Conservation (phyloP, 2,113 vertebrate species). For the Heliornis fulica region DNA sequence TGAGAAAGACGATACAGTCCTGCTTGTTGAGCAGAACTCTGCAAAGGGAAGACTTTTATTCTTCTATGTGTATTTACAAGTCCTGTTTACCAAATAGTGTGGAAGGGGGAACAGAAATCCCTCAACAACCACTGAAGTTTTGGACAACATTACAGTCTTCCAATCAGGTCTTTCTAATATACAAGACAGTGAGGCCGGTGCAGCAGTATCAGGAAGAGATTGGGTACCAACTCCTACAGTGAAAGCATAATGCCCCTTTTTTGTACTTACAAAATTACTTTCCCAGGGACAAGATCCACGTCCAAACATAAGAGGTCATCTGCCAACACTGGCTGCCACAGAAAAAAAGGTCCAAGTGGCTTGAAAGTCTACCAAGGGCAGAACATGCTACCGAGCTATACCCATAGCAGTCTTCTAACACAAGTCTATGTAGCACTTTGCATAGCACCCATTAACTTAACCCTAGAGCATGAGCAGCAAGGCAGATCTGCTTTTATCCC, state of each 20-base stretch:
- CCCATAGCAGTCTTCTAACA: background rate
- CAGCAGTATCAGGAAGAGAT: background rate
- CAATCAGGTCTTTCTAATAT: background rate
- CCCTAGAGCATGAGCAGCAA: background rate
- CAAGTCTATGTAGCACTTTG: background rate
- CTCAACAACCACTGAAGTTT: background rate
- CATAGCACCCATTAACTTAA: background rate
- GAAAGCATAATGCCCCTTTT: background rate
- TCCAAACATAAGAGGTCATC: background rate
- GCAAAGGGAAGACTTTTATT: background rate
- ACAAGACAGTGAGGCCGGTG: background rate
- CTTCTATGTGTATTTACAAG: background rate
- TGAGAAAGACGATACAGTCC: background rate
- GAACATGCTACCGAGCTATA: background rate
- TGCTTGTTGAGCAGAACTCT: slow-evolving; percentile 18
- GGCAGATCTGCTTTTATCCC: background rate
- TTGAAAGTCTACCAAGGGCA: background rate
- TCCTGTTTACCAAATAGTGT: background rate
- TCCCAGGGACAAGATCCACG: background rate
- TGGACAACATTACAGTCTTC: background rate
- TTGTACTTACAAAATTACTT: background rate
- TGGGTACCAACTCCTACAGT: background rate
- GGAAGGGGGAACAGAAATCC: background rate
- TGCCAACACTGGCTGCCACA: background rate
- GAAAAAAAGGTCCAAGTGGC: background rate